Base-by-base conservation (phyloP, 2,113 vertebrate species). In the Aythya baeri region DNA sequence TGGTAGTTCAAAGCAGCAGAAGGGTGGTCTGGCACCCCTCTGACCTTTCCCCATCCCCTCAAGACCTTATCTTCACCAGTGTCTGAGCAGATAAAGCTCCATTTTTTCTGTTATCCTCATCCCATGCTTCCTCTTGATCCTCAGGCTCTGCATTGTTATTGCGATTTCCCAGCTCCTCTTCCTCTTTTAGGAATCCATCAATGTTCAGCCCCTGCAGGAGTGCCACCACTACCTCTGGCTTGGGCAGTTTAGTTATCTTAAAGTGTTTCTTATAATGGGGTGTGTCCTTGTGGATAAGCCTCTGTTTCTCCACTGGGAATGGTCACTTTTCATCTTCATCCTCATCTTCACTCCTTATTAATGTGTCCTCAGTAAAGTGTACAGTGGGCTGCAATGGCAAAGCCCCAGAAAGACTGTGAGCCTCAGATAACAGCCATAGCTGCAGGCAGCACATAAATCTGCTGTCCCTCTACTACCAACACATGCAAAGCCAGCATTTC, bases 251-350 rank as follows among this genome's bases (percentile, higher is more conserved):
- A 21, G 98, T 99, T 88, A 99, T 99, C 97, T 99, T 99, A 96
- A 99, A 99, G 97, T 99, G 99, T 98, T 99, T 99, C 98, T 99
- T 99, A 93, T 99, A 99, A 94, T 99, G 99, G 0, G 99, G 99
- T 0, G 99, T 99, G 98, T 99, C 99, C 94, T 99, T 99, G 68
- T 99, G 98, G 94, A 99, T 99, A 2, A 99, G 98, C 8, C 99
- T 98, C 97, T 99, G 99, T 83, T 98, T 98, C 95, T 99, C 99
- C 1, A 96, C 88, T 0, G 98, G 98, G 36, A 96, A 94, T 0
- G 96, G 91, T 13, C 95, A 12, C 7, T 98, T 98, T 1, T 98
- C 98, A 0, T 96, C 97, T 8, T 98, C 98, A 0, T 98, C 95
- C 0, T 98, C 98, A 3, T 98, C 98, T 3, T 98, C 98, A 0